Percentiles rank a stretch among this genome's conserved stretches.
These are phyloP conservation scores for Ceratosolen solmsi DNA, from an alignment of 1,140 invertebrate species.

Conservation along the genomic window DNA sequence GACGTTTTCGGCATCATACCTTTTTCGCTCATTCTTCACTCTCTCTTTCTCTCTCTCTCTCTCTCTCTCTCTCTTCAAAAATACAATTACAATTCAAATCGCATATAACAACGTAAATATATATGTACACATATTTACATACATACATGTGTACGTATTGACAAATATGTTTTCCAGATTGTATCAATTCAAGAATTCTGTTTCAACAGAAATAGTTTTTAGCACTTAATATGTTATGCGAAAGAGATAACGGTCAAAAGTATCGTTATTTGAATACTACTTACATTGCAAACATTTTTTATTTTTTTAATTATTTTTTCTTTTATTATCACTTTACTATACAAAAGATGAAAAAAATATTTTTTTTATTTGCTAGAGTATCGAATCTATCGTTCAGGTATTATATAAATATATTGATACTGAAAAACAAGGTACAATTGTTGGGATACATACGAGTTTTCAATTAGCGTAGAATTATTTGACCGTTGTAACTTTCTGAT, in stretches of 20 bases:
- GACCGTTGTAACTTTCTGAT: conserved; percentile 2
- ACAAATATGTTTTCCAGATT: neutral
- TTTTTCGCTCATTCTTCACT: conserved; percentile 17
- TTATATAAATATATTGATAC: conserved; percentile 40
- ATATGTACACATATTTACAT: neutral
- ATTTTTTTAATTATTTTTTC: conserved; percentile 10
- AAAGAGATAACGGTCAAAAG: conserved; percentile 15
- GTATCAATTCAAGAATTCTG: neutral
- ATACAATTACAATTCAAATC: conserved; percentile 3
- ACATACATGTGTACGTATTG: neutral
- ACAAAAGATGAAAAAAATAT: conserved; percentile 65
- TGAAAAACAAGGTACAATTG: conserved; percentile 46
- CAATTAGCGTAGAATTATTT: conserved; percentile 8
- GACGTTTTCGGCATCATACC: conserved; percentile 14
- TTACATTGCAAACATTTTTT: conserved; percentile 24
- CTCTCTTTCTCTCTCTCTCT: conserved; percentile 15
- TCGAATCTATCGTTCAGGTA: conserved; percentile 30
- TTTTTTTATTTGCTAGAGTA: conserved; percentile 22
- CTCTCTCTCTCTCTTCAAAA: conserved; percentile 13
- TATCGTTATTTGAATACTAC: conserved; percentile 31
- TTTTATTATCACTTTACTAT: conserved; percentile 49
- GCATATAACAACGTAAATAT: neutral
- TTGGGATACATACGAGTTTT: conserved; percentile 37
- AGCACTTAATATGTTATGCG: neutral
- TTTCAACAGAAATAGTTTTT: neutral